Base-by-base conservation (phyloP, 2,113 vertebrate genomes). In the Chrysochloris asiatica region DNA sequence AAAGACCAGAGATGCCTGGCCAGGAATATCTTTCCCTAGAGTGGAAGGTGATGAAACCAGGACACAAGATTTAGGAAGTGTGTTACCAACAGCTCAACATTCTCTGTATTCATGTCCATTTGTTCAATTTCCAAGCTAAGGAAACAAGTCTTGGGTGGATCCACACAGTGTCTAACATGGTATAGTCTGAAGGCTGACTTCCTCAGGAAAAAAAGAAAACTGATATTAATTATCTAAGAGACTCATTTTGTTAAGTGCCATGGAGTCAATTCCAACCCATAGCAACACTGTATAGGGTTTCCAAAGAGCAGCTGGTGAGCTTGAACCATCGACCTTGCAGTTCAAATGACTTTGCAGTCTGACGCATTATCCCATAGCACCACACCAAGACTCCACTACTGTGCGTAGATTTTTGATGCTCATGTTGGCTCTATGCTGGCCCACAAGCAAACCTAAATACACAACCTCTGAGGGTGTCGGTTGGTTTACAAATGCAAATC, bases 1-100 rank as follows among this genome's bases (percentile, higher is more conserved):
- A 86, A 99, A 99, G 43, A 99, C 98, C 41, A 99, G 98, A 26
- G 99, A 99, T 4, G 99, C 99, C 97, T 99, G 99, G 24, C 98
- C 98, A 22, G 99, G 99, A 88, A 99, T 99, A 91, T 99, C 99
- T 88, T 99, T 99, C 65, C 99, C 99, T 99, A 89, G 61, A 61
- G 54, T 3, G 73, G 54, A 71, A 56, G 54, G 14, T 26, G 50
- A 45, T 12, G 41, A 81, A 52, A 43, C 24, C 72, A 71, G 43
- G 63, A 85, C 41, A 54, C 2, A 28, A 43, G 45, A 50, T 33
- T 36, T n/a, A 73, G 47, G 48, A 56, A 43, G 16, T 3, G 41
- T 9, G 47, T 41, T 6, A 56, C 61, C 22, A 14, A 59, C 41
- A 26, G n/a, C 13, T 16, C 67, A 45, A 36, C 6, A 14, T 36